phyloP scores from a whole-genome alignment of 1,140 invertebrate genomes.

The Neodiprion fabricii region DNA sequence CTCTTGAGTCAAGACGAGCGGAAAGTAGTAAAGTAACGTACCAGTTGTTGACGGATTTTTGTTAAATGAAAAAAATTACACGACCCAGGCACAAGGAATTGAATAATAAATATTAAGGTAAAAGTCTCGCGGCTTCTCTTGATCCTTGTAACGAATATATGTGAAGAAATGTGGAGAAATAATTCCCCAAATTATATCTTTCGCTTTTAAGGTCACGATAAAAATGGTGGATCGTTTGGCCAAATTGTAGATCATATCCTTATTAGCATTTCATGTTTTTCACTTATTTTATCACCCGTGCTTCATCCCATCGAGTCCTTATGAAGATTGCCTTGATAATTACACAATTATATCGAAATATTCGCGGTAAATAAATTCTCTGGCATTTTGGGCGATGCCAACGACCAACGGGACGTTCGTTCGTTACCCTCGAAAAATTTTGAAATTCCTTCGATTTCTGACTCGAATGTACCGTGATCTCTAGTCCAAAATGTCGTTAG shows the following conservation, averaged over 20 bases:
- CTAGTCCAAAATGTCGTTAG: too few relatives aligned
- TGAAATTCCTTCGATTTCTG: neutral
- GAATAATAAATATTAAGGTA: slow-evolving; percentile 25
- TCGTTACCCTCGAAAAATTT: neutral
- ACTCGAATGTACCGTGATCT: neutral
- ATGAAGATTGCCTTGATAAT: too few relatives aligned
- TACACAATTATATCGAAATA: neutral
- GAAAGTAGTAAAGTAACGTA: slow-evolving; percentile 26
- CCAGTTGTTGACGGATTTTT: slow-evolving; percentile 14
- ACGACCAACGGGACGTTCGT: neutral
- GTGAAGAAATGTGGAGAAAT: neutral
- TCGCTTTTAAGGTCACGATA: slow-evolving; percentile 15
- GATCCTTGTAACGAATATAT: neutral
- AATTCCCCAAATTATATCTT: neutral
- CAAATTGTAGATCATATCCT: neutral
- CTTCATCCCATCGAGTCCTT: too few relatives aligned
- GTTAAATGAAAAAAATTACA: slow-evolving; percentile 31
- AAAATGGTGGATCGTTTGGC: slow-evolving; percentile 7
- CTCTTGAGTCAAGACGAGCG: slow-evolving; percentile 24
- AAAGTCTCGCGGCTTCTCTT: neutral
- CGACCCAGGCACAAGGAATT: slow-evolving; percentile 8
- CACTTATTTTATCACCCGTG: neutral
- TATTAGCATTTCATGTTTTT: neutral
- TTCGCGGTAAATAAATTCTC: neutral
- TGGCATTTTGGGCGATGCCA: neutral